Evolutionary conservation across 1,140 invertebrate genomes (phyloP).

Genomic region (Papilio machaon): DNA sequence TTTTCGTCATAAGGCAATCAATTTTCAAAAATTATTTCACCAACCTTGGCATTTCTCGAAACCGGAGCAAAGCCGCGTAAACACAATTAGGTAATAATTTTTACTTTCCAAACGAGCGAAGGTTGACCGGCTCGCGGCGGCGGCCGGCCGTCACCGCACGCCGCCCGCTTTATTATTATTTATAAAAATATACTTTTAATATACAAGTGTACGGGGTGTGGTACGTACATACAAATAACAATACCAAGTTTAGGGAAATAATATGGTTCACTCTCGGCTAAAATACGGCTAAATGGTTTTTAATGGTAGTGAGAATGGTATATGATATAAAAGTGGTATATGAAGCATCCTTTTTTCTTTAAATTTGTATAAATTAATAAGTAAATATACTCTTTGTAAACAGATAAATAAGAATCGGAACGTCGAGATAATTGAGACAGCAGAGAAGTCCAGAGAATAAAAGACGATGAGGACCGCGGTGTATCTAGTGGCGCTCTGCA

Average conservation of each 20-base stretch:
- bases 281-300: too few species aligned
- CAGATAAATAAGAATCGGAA: not conserved
- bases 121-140: constrained; percentile 9
- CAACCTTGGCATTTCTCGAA: constrained; percentile 28
- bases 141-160: not conserved
- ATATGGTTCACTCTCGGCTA: too few species aligned
- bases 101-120: constrained; percentile 34
- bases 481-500: constrained; percentile 59
- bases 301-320: too few species aligned
- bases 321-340: not conserved
- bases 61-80: constrained; percentile 1
- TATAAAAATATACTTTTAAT: too few species aligned
- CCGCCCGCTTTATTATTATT: not conserved
- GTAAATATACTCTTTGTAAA: not conserved
- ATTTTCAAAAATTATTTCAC: constrained; percentile 9
- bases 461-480: constrained; percentile 61
- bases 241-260: too few species aligned
- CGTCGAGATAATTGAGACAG: not conserved
- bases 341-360: not conserved
- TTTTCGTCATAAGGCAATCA: not conserved
- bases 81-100: constrained; percentile 28
- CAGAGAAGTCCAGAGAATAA: not conserved
- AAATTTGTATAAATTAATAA: not conserved
- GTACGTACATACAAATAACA: too few species aligned
- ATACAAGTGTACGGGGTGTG: too few species aligned